Percentiles rank a stretch among this genome's conserved stretches.
Evolutionary conservation across 1,140 invertebrate species (phyloP).

Genomic region (Zaprionus taronus): DNA sequence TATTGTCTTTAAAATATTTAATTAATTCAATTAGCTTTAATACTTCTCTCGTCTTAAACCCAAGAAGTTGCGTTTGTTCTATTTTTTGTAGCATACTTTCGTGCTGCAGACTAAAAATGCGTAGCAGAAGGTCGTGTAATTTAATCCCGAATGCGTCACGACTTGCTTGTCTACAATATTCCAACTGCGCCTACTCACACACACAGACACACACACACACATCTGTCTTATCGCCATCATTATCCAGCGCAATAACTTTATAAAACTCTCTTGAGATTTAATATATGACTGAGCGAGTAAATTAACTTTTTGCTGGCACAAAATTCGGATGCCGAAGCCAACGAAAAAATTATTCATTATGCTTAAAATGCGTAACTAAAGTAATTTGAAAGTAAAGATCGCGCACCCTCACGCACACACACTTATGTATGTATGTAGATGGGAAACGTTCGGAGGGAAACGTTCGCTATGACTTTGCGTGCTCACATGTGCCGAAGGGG

Average conservation of each 20-base stretch:
- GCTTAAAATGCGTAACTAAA: constrained; percentile 78
- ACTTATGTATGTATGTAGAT: background rate
- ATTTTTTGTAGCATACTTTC: constrained; percentile 19
- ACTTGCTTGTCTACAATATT: constrained; percentile 8
- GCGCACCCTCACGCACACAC: constrained; percentile 44
- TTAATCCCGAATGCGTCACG: background rate
- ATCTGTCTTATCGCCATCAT: constrained; percentile 14
- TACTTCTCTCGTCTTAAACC: background rate
- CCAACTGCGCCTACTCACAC: background rate
- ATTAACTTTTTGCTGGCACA: constrained; percentile 47
- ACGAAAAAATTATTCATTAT: constrained; percentile 70
- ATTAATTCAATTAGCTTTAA: background rate
- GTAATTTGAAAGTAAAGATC: constrained; percentile 72
- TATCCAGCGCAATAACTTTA: constrained; percentile 40
- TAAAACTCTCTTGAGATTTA: constrained; percentile 43
- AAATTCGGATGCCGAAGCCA: constrained; percentile 35
- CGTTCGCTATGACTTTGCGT: constrained; percentile 40
- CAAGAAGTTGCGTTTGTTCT: background rate
- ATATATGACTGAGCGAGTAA: constrained; percentile 33
- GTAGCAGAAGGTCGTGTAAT: background rate
- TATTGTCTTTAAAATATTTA: background rate
- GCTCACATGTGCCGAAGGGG: constrained; percentile 56
- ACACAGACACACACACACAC: background rate
- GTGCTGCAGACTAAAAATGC: background rate
- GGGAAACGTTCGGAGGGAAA: background rate